phyloP scores from a whole-genome alignment of 2,113 vertebrate species.

The Tenrec ecaudatus region DNA sequence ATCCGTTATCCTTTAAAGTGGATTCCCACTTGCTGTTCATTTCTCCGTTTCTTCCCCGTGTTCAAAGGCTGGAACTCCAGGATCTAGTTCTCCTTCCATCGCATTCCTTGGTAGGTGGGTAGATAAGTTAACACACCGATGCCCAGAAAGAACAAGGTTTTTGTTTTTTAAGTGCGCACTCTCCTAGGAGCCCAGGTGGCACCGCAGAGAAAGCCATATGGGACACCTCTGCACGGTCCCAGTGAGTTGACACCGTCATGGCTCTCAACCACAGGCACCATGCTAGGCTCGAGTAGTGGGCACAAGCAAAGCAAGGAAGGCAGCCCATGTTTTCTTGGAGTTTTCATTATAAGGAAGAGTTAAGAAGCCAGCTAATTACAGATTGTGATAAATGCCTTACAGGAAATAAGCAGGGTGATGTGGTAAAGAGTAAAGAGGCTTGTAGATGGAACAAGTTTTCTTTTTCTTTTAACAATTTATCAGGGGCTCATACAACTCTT shows the following conservation, averaged over 20 bases:
- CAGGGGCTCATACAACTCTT: too few species aligned
- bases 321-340: not conserved
- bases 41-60: too few species aligned
- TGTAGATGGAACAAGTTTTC: not conserved
- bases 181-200: not conserved
- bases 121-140: not conserved
- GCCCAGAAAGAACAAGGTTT: not conserved
- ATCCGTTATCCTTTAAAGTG: slow-evolving; percentile 33
- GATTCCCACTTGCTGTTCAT: not conserved
- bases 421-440: not conserved
- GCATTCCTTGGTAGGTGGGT: not conserved
- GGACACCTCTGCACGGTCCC: too few species aligned
- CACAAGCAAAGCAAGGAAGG: not conserved
- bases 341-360: not conserved
- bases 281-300: not conserved
- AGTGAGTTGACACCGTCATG: not conserved
- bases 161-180: not conserved
- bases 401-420: slow-evolving; percentile 1
- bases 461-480: too few species aligned
- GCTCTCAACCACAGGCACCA: not conserved
- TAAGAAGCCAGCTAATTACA: not conserved
- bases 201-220: not conserved
- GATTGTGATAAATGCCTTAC: not conserved
- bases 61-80: not conserved
- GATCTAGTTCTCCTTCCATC: not conserved